Evolutionary conservation across 2,113 vertebrate genomes (phyloP).

Genomic region (Lophura nycthemera): DNA sequence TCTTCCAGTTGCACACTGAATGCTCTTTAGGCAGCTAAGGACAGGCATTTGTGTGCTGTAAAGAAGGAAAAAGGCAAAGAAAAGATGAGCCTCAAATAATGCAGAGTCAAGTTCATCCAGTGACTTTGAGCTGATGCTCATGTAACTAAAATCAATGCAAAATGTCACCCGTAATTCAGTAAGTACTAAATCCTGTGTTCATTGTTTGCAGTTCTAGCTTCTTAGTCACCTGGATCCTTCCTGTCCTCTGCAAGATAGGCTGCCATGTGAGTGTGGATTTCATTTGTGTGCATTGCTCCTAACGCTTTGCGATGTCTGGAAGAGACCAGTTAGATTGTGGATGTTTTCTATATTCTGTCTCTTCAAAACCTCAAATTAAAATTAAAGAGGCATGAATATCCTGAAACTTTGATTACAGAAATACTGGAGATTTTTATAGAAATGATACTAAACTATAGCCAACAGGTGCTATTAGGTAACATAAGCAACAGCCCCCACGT

Average conservation of each 20-base stretch:
- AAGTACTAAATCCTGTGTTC: background rate
- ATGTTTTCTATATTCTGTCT: background rate
- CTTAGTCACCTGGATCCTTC: background rate
- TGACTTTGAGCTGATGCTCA: background rate
- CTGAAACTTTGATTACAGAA: background rate
- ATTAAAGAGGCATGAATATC: background rate
- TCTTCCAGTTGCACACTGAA: background rate
- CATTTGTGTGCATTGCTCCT: fast-evolving
- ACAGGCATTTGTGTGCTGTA: background rate
- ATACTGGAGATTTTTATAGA: background rate
- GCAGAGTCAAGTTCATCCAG: background rate
- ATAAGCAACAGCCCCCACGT: background rate
- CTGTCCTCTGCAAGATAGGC: background rate
- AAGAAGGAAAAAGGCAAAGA: background rate
- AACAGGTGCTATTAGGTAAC: background rate
- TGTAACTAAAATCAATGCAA: background rate
- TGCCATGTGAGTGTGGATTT: background rate
- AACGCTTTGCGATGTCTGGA: background rate
- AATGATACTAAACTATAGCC: background rate
- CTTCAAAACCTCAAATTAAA: background rate
- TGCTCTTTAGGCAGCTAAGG: background rate
- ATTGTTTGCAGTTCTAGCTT: background rate
- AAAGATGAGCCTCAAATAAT: background rate
- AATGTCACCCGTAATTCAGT: background rate
- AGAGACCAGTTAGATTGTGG: background rate